A percentile compares a stretch with the other conserved stretches of the same genome.
phyloP scores from a whole-genome alignment of 2,888 invertebrate species.

The Keiferia lycopersicella region DNA sequence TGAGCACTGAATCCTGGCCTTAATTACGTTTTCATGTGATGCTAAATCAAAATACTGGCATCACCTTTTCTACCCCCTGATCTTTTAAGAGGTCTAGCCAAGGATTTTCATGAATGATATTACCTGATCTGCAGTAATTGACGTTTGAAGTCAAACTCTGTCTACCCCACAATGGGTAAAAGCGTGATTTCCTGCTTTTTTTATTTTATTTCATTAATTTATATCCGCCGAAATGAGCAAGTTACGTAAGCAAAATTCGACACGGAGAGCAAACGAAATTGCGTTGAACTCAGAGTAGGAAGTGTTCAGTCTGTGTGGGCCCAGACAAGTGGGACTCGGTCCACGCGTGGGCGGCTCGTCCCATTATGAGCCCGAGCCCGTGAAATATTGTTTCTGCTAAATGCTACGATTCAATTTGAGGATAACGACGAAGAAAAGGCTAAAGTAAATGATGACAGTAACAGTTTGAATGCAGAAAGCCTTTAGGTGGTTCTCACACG shows the following conservation, averaged over 20 bases:
- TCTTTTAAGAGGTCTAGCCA: too few relatives aligned
- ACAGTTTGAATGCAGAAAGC: conserved; percentile 12
- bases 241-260: conserved; percentile 11
- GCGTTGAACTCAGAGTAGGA: conserved; percentile 38
- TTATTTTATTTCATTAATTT: not conserved
- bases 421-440: conserved; percentile 18
- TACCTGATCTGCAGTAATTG: too few relatives aligned
- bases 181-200: too few relatives aligned
- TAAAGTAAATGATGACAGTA: conserved; percentile 16
- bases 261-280: conserved; percentile 32
- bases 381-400: conserved; percentile 35
- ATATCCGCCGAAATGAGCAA: not conserved
- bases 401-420: conserved; percentile 27
- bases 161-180: too few relatives aligned
- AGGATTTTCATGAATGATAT: too few relatives aligned
- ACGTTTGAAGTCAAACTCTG: too few relatives aligned
- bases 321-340: conserved; percentile 46
- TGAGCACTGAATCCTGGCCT: too few relatives aligned
- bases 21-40: too few relatives aligned
- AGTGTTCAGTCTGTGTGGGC: conserved; percentile 47
- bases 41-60: too few relatives aligned
- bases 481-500: not conserved
- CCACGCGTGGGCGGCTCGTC: conserved; percentile 50
- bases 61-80: too few relatives aligned
- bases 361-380: conserved; percentile 46